Percentiles rank a stretch among this genome's conserved stretches.
phyloP scores from a whole-genome alignment of 2,888 invertebrate species.

The Tillus elongatus region DNA sequence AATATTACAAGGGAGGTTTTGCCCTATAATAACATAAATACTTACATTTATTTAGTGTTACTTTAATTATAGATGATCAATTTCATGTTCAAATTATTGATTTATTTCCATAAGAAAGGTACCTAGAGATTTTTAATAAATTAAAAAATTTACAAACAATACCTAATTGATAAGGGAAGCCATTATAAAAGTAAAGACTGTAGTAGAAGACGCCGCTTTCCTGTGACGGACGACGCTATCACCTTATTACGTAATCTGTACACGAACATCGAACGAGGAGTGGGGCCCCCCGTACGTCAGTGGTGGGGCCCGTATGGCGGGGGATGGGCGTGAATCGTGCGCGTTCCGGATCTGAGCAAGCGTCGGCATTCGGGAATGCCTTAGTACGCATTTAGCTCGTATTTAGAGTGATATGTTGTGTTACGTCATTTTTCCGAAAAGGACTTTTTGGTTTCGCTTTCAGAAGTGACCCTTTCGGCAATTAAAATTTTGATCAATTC shows the following conservation, averaged over 20 bases:
- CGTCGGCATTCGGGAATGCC: constrained; percentile 35
- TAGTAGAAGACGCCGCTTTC: not conserved
- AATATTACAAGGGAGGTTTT: too few species aligned
- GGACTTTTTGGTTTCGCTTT: constrained; percentile 42
- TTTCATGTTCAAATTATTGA: too few species aligned
- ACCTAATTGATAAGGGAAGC: too few species aligned
- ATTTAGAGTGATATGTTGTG: constrained; percentile 44
- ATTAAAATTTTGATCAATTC: constrained; percentile 28
- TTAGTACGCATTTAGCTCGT: constrained; percentile 44
- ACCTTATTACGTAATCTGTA: not conserved
- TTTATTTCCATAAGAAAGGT: too few species aligned
- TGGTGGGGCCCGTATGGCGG: constrained; percentile 28
- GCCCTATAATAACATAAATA: too few species aligned
- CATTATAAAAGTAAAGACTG: too few species aligned
- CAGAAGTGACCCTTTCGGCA: constrained; percentile 43
- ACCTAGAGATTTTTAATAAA: too few species aligned
- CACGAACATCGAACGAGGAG: too few species aligned
- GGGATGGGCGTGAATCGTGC: constrained; percentile 42
- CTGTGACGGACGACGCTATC: not conserved
- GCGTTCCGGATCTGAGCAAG: constrained; percentile 40
- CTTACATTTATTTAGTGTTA: too few species aligned
- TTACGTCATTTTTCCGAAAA: constrained; percentile 44
- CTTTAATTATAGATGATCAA: too few species aligned
- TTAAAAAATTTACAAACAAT: too few species aligned
- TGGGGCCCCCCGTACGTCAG: constrained; percentile 6